These are phyloP conservation scores for Nasonia longicornis DNA, from an alignment of 1,140 invertebrate species.

Conservation along the genomic window DNA sequence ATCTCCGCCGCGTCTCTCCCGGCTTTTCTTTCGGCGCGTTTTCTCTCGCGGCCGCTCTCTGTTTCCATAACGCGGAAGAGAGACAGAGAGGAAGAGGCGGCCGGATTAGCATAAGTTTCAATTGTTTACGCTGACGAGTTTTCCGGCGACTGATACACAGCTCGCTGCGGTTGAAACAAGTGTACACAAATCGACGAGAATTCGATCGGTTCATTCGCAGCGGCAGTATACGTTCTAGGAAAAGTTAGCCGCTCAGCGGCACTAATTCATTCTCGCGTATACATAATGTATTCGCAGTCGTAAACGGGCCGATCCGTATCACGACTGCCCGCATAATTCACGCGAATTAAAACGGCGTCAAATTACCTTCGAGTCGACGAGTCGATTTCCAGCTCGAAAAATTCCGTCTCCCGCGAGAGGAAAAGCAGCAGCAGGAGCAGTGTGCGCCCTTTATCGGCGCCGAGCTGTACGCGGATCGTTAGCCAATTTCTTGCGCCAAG, in stretches of 20 bases:
- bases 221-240: neutral
- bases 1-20: constrained; percentile 4
- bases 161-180: neutral
- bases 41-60: neutral
- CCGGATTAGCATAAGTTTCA: constrained; percentile 23
- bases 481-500: constrained; percentile 41
- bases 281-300: neutral
- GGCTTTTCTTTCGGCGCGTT: constrained; percentile 14
- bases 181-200: neutral
- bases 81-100: neutral
- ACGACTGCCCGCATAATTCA: neutral
- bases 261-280: neutral
- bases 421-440: neutral
- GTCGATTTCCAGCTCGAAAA: neutral
- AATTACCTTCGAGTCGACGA: neutral
- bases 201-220: neutral
- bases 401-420: neutral
- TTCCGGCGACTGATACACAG: neutral
- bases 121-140: constrained; percentile 16
- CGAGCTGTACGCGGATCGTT: constrained; percentile 45
- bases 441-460: constrained; percentile 34
- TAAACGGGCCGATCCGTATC: neutral
- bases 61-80: neutral
- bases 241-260: neutral
- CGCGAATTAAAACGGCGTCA: constrained; percentile 2